Percentiles rank a stretch among this genome's conserved stretches.
Evolutionary conservation across 2,113 vertebrate genomes (phyloP).

Genomic region (Callopanchax toddi): DNA sequence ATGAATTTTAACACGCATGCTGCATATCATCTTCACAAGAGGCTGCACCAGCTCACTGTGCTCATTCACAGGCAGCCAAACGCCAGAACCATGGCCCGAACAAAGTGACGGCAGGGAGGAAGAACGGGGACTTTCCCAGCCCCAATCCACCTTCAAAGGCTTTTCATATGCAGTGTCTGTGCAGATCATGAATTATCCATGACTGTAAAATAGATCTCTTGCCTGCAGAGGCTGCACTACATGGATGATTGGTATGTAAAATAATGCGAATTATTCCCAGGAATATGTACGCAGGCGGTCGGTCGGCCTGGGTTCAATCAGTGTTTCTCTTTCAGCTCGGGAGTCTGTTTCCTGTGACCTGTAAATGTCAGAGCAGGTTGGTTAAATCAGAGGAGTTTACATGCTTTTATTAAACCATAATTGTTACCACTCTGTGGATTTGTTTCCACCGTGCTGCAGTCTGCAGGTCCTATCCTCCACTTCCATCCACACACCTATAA

Average conservation of each 20-base stretch:
- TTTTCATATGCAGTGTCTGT: constrained; percentile 50
- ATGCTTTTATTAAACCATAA: constrained; percentile 6
- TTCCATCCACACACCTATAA: neutral
- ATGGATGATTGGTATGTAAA: constrained; percentile 65
- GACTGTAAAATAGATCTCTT: constrained; percentile 56
- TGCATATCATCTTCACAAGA: constrained; percentile 18
- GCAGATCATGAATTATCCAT: constrained; percentile 71
- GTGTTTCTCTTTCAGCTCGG: constrained; percentile 6
- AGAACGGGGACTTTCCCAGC: constrained; percentile 25
- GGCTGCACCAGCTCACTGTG: constrained; percentile 22
- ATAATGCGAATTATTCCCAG: constrained; percentile 61
- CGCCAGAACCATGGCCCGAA: constrained; percentile 23
- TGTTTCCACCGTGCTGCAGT: neutral
- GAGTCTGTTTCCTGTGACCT: constrained; percentile 21
- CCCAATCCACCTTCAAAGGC: constrained; percentile 51
- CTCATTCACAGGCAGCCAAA: constrained; percentile 21
- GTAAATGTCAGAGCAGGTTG: constrained; percentile 18
- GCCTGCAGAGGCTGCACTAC: constrained; percentile 43
- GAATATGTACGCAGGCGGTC: constrained; percentile 41
- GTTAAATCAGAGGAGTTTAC: constrained; percentile 16
- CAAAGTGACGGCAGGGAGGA: constrained; percentile 32
- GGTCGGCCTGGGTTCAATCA: constrained; percentile 30
- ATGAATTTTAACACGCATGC: neutral
- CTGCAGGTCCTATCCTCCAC: too few species aligned
- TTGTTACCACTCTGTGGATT: neutral